phyloP scores from a whole-genome alignment of 92 coral and sea anemone species.

The Pocillopora grandis region DNA sequence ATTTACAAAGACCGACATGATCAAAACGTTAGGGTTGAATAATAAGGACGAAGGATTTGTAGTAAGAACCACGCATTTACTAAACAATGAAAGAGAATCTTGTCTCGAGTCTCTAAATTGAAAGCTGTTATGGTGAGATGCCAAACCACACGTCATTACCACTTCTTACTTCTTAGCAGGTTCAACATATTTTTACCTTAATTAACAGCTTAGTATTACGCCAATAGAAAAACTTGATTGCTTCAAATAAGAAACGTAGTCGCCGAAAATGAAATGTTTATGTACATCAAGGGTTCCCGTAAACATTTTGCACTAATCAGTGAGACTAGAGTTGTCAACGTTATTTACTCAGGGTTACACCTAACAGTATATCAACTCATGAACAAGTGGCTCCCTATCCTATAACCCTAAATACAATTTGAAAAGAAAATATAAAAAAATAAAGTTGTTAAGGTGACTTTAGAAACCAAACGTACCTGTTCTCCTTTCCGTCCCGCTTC shows the following conservation, averaged over 20 bases:
- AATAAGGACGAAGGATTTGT: not conserved
- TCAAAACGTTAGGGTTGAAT: not conserved
- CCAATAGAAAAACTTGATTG: too few relatives aligned
- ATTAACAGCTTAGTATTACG: not conserved
- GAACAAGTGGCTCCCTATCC: too few relatives aligned
- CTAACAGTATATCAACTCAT: too few relatives aligned
- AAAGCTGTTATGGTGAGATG: not conserved
- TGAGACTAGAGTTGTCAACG: too few relatives aligned
- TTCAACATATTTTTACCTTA: not conserved
- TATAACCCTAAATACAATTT: too few relatives aligned
- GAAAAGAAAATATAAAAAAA: too few relatives aligned
- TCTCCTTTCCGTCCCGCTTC: slow-evolving; percentile 30
- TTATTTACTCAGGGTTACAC: too few relatives aligned
- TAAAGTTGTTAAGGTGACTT: too few relatives aligned
- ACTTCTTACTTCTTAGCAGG: not conserved
- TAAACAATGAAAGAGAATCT: not conserved
- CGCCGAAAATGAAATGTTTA: too few relatives aligned
- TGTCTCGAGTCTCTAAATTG: not conserved
- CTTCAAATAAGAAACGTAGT: too few relatives aligned
- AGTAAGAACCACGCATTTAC: not conserved
- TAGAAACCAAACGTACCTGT: not conserved
- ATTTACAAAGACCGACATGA: slow-evolving; percentile 14
- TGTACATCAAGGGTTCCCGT: too few relatives aligned
- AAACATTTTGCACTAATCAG: too few relatives aligned
- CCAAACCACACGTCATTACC: not conserved